Base-by-base conservation (phyloP, 2,113 vertebrate species). In the Ibidorhyncha struthersii region DNA sequence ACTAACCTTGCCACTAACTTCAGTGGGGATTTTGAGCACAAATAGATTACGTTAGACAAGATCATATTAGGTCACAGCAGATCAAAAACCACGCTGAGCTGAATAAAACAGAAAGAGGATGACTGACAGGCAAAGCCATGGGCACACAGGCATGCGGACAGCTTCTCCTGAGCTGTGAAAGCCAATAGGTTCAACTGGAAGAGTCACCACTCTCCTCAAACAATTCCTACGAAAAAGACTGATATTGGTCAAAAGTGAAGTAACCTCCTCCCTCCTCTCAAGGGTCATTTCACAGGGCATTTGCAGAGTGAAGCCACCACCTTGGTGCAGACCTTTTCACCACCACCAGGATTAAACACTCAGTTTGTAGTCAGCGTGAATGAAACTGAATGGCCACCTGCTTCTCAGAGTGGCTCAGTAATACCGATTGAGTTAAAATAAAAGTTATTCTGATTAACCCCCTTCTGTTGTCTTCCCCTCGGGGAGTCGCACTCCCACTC, bases 141-240 rank as follows among this genome's bases (percentile, higher is more conserved):
- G 69, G 61, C 41, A 66, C 0, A 0, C 17, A 81, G 53, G 16
- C 14, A 15, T 0, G 0, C 0, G 1, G 27, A 52, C 45, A 89
- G 73, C 34, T 59, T 63, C 52, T 82, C 23, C 45, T 52, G 40
- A 93, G 49, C 23, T 69, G 9, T 65, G 58, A 82, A 90, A 86
- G 19, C 7, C 62, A 49, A 36, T 2, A 69, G 26, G 7, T 6
- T 69, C 17, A 82, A 18, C 26, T 71, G 41, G 27, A 20, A 82
- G 14, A 88, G 6, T 36, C 45, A 29, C 6, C 8, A 25, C 5
- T 27, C 12, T 36, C 34, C 12, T 49, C 45, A 80, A 9, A 18
- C 22, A 71, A 85, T 38, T 72, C 6, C 34, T 30, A 32, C 0
- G 2, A 27, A 89, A 53, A 81, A 86, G 14, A 22, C 8, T 8